These are phyloP conservation scores for Ranitomeya variabilis DNA, from an alignment of 2,113 vertebrate genomes.

Conservation along the genomic window DNA sequence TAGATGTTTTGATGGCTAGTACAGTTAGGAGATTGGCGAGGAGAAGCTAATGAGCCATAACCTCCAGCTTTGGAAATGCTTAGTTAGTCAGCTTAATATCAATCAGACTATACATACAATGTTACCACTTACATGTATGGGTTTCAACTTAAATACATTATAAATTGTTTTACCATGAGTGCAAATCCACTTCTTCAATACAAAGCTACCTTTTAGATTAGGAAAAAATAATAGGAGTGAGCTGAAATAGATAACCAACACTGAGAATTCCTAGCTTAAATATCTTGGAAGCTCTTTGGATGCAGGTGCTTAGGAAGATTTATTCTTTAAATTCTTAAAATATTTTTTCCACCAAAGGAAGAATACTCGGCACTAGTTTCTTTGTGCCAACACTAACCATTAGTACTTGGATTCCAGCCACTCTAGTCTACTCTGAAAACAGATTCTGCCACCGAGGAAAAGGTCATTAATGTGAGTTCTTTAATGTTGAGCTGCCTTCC, in stretches of 20 bases:
- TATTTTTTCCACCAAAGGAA: constrained; percentile 74
- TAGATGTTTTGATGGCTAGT: not conserved
- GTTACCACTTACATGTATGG: constrained; percentile 29
- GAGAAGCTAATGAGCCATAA: not conserved
- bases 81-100: not conserved
- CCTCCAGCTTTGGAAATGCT: not conserved
- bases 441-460: constrained; percentile 76
- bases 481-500: constrained; percentile 70
- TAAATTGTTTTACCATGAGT: constrained; percentile 38
- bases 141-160: not conserved
- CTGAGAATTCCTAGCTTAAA: constrained; percentile 62
- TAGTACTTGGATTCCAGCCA: constrained; percentile 74
- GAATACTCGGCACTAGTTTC: constrained; percentile 74
- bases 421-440: constrained; percentile 70
- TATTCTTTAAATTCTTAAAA: constrained; percentile 75
- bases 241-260: constrained; percentile 69
- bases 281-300: constrained; percentile 72
- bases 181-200: constrained; percentile 18
- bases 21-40: not conserved
- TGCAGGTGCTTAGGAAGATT: constrained; percentile 79
- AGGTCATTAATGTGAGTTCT: constrained; percentile 75
- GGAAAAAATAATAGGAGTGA: constrained; percentile 57
- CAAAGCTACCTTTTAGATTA: constrained; percentile 57
- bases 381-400: constrained; percentile 80
- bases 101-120: not conserved